Evolutionary conservation across 2,888 invertebrate genomes (phyloP).

Genomic region (Cetonia aurata): DNA sequence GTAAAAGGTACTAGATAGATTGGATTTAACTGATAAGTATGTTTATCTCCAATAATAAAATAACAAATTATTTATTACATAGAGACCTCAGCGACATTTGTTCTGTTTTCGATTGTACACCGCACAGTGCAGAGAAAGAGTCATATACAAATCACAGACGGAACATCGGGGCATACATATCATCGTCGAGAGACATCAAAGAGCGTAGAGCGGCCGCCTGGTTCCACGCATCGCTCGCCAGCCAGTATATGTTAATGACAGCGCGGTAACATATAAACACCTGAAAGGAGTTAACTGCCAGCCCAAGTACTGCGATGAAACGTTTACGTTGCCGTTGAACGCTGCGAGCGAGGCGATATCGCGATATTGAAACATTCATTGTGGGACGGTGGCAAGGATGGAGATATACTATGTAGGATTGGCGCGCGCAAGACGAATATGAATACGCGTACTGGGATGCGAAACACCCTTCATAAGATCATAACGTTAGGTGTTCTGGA

Average conservation of each 20-base stretch:
- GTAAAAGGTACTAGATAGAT: no score
- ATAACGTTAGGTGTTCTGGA: no score
- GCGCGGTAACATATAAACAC: conserved; percentile 35
- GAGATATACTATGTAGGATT: conserved; percentile 3
- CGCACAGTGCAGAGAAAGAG: no score
- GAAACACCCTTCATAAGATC: no score
- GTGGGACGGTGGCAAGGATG: not conserved
- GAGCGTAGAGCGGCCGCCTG: conserved; percentile 17
- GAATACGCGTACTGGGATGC: not conserved
- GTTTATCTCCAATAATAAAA: no score
- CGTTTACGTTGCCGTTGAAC: conserved; percentile 44
- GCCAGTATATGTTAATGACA: conserved; percentile 44
- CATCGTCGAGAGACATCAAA: conserved; percentile 42
- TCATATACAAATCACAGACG: no score
- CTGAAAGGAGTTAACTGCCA: conserved; percentile 41
- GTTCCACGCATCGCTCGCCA: conserved; percentile 34
- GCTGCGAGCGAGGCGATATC: conserved; percentile 40
- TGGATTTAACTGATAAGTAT: no score
- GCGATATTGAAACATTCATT: conserved; percentile 46
- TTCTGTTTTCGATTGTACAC: no score
- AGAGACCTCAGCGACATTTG: no score
- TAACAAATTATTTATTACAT: no score
- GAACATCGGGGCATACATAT: no score
- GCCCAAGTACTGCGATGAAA: conserved; percentile 42
- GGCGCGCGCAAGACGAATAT: conserved; percentile 9